Base-by-base conservation (phyloP, 2,797 vertebrate genomes). In the Mastacembelus armatus region DNA sequence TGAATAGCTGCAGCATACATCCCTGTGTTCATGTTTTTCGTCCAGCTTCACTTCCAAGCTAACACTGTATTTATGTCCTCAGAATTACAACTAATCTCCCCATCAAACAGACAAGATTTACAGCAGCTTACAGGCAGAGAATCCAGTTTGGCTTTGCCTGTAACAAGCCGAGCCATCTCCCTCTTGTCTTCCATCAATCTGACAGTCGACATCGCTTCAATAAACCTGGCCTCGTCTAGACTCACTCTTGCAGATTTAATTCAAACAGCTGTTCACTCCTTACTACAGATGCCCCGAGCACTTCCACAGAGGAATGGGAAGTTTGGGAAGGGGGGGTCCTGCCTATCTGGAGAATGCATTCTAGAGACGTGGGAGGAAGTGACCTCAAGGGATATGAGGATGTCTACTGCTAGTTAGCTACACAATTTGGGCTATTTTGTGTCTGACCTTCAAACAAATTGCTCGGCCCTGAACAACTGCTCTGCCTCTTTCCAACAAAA, bases 201-300 rank as follows among this genome's bases (percentile, higher is more conserved):
- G 90, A 92, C 90, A 90, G 89, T 92, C 88, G 65, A 90, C 90
- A 92, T 91, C 73, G 86, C 91, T 91, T 90, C 89, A 91, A 90
- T 88, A 88, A 92, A 92, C 89, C 88, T 91, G 88, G 87, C 85
- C 81, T 40, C 72, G 83, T 92, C 90, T 92, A 85, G 90, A 91
- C 91, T 85, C 82, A 85, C 85, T 88, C 84, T 83, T 86, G 85
- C 87, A 90, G 86, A 92, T 93, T 92, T 90, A 92, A 93, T 93
- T 93, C 90, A 89, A 90, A 92, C 93, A 93, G 91, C 92, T 93
- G 93, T 93, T 93, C 84, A 27, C 74, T 88, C 56, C 71, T 77
- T 82, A 90, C 60, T 78, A 72, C 74, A 69, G 54, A 74, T 43
- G 74, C 87, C 84, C 77, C 61, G 68, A 88, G 88, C 88, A 74